phyloP scores from a whole-genome alignment of 2,797 vertebrate species.

The Lithobates pipiens region DNA sequence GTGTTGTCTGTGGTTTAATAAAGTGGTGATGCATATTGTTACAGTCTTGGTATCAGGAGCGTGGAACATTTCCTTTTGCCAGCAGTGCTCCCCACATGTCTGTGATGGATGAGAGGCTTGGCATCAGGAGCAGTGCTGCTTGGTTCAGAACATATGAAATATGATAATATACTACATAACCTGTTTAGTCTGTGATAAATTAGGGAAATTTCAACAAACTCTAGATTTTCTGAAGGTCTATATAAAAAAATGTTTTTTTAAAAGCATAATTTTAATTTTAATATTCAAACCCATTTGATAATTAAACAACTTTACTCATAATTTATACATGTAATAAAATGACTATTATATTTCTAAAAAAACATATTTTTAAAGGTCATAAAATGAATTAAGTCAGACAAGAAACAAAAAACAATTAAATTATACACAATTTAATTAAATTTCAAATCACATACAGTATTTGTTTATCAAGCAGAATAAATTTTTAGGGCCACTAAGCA shows the following conservation, averaged over 20 bases:
- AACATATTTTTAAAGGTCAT: conserved; percentile 2
- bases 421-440: background rate
- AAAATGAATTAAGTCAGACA: conserved; percentile 3
- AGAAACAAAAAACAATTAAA: background rate
- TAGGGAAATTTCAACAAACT: conserved; percentile 52
- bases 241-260: background rate
- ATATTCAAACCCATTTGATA: background rate
- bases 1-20: too few relatives aligned
- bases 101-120: too few relatives aligned
- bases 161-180: background rate
- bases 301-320: background rate
- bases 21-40: too few relatives aligned
- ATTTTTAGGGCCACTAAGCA: background rate
- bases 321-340: conserved; percentile 12
- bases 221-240: too few relatives aligned
- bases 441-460: background rate
- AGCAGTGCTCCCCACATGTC: too few relatives aligned
- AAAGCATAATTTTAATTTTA: background rate
- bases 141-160: background rate
- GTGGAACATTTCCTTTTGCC: too few relatives aligned
- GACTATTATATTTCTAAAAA: conserved; percentile 6
- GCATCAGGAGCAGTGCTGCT: too few relatives aligned
- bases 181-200: conserved; percentile 29
- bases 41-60: too few relatives aligned
- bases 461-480: background rate